A percentile compares a stretch with the other conserved stretches of the same genome.
Evolutionary conservation across 2,888 invertebrate species (phyloP).

Genomic region (Mechanitis messenoides): DNA sequence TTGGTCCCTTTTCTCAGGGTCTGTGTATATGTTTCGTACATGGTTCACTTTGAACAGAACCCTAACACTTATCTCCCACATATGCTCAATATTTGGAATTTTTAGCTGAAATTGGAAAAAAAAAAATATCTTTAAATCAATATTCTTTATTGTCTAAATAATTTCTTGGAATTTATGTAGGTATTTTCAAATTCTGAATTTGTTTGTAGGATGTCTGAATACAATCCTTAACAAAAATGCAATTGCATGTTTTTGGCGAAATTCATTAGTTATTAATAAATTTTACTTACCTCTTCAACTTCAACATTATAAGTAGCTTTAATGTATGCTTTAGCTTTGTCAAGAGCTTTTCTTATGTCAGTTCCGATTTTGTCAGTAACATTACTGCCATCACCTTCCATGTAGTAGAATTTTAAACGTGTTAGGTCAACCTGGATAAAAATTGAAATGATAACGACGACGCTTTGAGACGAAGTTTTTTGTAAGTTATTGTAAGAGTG

Average conservation of each 20-base stretch:
- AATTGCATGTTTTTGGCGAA: neutral
- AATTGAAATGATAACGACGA: neutral
- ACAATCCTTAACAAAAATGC: too few relatives aligned
- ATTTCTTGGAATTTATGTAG: too few relatives aligned
- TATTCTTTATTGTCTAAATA: too few relatives aligned
- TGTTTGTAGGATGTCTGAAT: too few relatives aligned
- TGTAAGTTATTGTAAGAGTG: neutral
- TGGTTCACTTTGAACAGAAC: conserved; percentile 79
- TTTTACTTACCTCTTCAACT: conserved; percentile 74
- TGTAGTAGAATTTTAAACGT: conserved; percentile 85
- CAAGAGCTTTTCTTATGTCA: conserved; percentile 77
- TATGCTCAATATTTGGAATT: conserved; percentile 79
- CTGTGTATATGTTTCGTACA: conserved; percentile 79
- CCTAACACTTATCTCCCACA: conserved; percentile 78
- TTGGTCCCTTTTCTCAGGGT: conserved; percentile 78
- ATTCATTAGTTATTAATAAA: conserved; percentile 6
- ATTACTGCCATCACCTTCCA: conserved; percentile 85
- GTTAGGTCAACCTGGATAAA: conserved; percentile 73
- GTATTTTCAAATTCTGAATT: too few relatives aligned
- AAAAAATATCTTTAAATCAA: too few relatives aligned
- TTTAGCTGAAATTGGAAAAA: conserved; percentile 63
- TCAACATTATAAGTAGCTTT: conserved; percentile 71
- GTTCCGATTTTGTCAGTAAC: conserved; percentile 77
- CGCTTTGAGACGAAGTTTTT: neutral
- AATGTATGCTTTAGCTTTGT: conserved; percentile 73